Conservation (phyloP, 2,797 vertebrate genomes). For the Bovichtus variegatus region DNA sequence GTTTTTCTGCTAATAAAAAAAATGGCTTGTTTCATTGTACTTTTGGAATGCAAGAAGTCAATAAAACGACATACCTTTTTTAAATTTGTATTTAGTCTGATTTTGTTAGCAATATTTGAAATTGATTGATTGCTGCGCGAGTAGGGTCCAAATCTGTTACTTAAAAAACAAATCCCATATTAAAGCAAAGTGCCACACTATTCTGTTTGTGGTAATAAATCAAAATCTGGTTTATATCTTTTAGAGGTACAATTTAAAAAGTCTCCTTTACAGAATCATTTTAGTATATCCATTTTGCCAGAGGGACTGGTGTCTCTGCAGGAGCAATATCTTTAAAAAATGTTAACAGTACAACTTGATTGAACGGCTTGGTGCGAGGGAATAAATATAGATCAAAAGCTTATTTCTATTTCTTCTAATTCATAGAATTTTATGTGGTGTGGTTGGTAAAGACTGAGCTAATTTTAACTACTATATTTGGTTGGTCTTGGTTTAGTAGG, state of each 20-base stretch:
- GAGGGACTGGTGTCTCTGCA: not conserved
- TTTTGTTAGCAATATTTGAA: constrained; percentile 28
- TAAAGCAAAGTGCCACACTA: not conserved
- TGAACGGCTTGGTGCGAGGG: not conserved
- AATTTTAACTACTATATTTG: not conserved
- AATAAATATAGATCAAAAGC: not conserved
- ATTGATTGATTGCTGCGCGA: not conserved
- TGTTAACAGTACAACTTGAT: not conserved
- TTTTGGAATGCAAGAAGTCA: constrained; percentile 54
- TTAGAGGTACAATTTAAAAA: not conserved
- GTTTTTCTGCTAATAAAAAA: constrained; percentile 37
- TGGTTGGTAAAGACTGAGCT: not conserved
- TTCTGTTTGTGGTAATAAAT: not conserved
- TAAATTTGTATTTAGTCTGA: constrained; percentile 31
- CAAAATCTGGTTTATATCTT: not conserved
- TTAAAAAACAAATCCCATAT: not conserved
- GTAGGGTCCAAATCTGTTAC: not conserved
- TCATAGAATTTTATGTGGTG: not conserved
- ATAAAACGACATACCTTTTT: constrained; percentile 65
- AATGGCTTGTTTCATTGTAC: constrained; percentile 47
- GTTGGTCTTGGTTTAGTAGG: not conserved
- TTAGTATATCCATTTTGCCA: not conserved
- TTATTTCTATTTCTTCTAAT: no score
- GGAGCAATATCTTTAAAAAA: not conserved
- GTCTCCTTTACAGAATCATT: not conserved